Evolutionary conservation across 1,140 invertebrate genomes (phyloP), one percentile per base, ranked within the genome.

Genomic region (Sipha flava): DNA sequence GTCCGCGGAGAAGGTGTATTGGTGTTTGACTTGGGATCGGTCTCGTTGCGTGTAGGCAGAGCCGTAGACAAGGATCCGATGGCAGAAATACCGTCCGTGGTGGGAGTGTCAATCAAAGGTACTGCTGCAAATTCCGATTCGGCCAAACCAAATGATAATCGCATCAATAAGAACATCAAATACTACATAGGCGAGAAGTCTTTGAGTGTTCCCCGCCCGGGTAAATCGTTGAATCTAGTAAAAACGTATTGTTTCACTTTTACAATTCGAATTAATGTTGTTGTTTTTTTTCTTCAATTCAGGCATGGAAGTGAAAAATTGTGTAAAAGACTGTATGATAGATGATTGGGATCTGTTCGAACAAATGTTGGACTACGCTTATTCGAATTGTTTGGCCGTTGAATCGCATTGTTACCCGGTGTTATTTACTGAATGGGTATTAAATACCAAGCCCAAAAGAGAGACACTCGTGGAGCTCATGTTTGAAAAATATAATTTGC

Each of bases 21-120:
- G 68, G 97, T 99, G 12, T 97, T 99, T 85, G 97, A 99, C 86
- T 90, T 96, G 64, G 97, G 96, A 0, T 94, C 96, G 83, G 93
- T 94, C 86, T 95, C 94, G 1, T 85, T 96, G 37, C 86, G 94
- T 80, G 92, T 92, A 23, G 94, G 94, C 21, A 95, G 93, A 89
- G 94, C 93, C n/a, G 93, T 94, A 79, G 94, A 95, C 86, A 94
- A 96, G 84, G 90, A 90, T 12, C 94, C 94, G 18, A 92, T 92
- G 88, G 91, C 91, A 80, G 93, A 95, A 85, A 92, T 95, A 77
- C 93, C 94, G 10, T 89, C 91, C 31, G 88, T 90, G 45, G 88
- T 94, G 54, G 93, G 92, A 16, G 86, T 91, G 21, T 85, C 85
- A 4, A 90, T 91, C 81, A 89, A 92, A 83, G 85, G 85, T 9